phyloP scores from a whole-genome alignment of 2,888 invertebrate species.

The Tigriopus californicus region DNA sequence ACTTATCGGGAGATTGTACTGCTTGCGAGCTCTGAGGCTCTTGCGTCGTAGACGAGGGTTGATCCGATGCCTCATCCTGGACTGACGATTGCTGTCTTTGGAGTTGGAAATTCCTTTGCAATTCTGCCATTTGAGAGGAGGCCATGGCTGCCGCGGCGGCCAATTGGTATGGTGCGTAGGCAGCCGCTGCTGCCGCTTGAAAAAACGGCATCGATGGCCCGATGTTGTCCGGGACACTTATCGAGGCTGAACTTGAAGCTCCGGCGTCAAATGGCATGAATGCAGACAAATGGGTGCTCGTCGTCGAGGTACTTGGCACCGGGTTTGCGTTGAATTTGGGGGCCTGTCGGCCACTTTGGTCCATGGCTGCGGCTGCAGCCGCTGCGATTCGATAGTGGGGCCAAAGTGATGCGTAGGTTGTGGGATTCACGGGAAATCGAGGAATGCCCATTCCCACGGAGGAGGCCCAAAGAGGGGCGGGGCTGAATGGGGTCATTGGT shows the following conservation, averaged over 20 bases:
- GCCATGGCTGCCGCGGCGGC: constrained; percentile 1
- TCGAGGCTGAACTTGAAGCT: neutral
- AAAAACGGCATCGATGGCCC: neutral
- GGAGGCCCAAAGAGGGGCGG: no score
- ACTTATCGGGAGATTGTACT: no score
- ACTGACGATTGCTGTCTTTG: neutral
- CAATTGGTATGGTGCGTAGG: neutral
- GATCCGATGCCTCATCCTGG: neutral
- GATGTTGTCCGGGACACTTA: neutral
- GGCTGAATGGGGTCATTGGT: no score
- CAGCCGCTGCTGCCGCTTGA: neutral
- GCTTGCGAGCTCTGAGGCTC: neutral
- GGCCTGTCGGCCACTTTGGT: no score
- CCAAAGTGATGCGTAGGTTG: neutral
- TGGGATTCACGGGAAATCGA: no score
- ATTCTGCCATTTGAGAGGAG: neutral
- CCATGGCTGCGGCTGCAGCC: neutral
- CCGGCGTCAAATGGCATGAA: no score
- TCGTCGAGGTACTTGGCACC: no score
- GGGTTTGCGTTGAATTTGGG: neutral
- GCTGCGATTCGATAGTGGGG: neutral
- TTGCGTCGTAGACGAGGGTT: neutral
- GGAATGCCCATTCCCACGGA: no score
- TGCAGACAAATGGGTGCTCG: no score
- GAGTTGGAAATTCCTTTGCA: neutral